Conservation (phyloP, 2,888 invertebrate species). For the Nephrocerus scutellatus region DNA sequence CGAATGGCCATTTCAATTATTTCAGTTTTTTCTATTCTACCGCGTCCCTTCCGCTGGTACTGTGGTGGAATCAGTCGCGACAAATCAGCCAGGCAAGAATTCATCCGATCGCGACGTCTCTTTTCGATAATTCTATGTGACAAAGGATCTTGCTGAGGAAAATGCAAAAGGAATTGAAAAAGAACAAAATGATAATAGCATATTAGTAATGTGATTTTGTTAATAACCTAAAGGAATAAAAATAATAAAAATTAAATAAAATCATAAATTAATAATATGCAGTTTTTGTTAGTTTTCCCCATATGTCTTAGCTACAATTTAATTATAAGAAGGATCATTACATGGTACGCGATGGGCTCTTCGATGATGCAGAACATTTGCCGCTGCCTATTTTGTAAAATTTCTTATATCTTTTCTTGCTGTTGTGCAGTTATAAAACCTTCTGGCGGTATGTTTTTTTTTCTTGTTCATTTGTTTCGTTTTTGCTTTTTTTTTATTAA, state of each 20-base stretch:
- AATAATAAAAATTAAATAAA: background rate
- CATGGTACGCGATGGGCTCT: constrained; percentile 10
- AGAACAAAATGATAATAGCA: constrained; percentile 3
- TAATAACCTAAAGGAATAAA: constrained; percentile 6
- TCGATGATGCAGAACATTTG: constrained; percentile 29
- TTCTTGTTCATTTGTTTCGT: constrained; percentile 12
- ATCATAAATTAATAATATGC: too few species aligned
- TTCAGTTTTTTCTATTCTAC: constrained; percentile 94
- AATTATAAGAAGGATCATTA: constrained; percentile 4
- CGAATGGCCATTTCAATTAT: constrained; percentile 97
- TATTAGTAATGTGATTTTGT: too few species aligned
- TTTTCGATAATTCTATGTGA: constrained; percentile 98
- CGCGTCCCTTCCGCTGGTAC: constrained; percentile 89
- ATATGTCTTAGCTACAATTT: too few species aligned
- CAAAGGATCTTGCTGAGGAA: constrained; percentile 79
- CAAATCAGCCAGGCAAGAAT: constrained; percentile 90
- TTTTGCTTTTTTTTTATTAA: constrained; percentile 29
- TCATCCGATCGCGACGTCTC: constrained; percentile 90
- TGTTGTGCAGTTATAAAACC: too few species aligned
- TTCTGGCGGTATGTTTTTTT: too few species aligned
- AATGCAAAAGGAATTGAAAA: constrained; percentile 5
- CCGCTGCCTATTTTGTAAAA: constrained; percentile 15
- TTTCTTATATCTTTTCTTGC: too few species aligned
- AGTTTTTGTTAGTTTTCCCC: too few species aligned
- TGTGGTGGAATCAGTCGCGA: constrained; percentile 88